Percentiles rank a stretch among this genome's conserved stretches.
Conservation (phyloP, 2,113 vertebrate species). For the Seriola quinqueradiata region DNA sequence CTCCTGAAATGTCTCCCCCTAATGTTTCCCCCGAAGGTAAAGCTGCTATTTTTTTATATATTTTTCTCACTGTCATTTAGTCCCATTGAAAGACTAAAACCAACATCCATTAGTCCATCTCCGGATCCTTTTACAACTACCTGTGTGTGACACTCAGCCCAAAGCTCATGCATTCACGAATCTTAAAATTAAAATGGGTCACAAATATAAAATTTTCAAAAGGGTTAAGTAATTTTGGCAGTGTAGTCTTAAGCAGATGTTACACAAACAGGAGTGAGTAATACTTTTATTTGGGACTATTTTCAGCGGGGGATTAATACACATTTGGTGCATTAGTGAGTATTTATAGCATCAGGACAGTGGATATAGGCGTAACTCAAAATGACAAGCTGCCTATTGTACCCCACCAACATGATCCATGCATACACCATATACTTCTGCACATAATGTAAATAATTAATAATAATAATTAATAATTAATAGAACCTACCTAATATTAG, state of each 20-base stretch:
- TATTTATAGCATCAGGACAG: neutral
- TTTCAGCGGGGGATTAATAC: neutral
- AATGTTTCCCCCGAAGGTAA: neutral
- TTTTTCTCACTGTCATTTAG: neutral
- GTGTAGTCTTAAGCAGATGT: neutral
- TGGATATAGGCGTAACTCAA: neutral
- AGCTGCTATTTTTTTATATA: neutral
- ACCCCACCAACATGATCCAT: neutral
- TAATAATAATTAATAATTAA: too few relatives aligned
- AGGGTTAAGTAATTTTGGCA: neutral
- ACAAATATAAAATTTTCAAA: neutral
- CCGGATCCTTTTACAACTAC: neutral
- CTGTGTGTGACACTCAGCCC: neutral
- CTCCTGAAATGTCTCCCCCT: neutral
- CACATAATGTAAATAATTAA: neutral
- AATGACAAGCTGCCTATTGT: neutral
- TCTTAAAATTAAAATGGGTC: neutral
- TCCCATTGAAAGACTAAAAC: neutral
- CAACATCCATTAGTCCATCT: neutral
- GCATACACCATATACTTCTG: neutral
- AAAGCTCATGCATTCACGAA: neutral
- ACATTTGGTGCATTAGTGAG: neutral
- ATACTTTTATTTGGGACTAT: neutral
- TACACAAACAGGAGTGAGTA: neutral
- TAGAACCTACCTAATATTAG: neutral